These are phyloP conservation scores for Imbricaverruca yamaguchii DNA, from an alignment of 2,888 invertebrate genomes.

Conservation along the genomic window DNA sequence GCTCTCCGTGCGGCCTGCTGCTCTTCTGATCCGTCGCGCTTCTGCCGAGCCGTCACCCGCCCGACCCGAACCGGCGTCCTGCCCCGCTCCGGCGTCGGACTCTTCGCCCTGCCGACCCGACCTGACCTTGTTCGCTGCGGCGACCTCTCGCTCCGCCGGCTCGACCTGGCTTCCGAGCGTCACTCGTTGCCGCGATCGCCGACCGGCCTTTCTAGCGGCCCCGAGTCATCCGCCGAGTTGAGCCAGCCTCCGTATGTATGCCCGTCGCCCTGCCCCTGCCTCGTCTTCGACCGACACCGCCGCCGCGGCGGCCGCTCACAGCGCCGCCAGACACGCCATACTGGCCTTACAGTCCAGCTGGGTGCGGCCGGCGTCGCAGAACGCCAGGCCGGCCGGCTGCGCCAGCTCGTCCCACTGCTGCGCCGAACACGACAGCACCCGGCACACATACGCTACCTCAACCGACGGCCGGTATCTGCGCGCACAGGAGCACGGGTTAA, in stretches of 20 bases:
- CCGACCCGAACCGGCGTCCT: too few relatives aligned
- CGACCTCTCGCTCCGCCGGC: too few relatives aligned
- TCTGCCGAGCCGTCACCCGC: too few relatives aligned
- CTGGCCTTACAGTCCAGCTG: slow-evolving; percentile 84
- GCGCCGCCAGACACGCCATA: slow-evolving; percentile 22
- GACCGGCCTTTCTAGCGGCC: too few relatives aligned
- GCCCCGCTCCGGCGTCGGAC: too few relatives aligned
- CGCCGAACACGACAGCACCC: not conserved
- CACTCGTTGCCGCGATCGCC: too few relatives aligned
- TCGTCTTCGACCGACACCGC: not conserved
- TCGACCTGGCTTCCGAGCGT: too few relatives aligned
- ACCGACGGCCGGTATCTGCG: slow-evolving; percentile 87
- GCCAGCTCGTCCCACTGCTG: slow-evolving; percentile 56
- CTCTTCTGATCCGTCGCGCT: too few relatives aligned
- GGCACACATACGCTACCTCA: slow-evolving; percentile 56
- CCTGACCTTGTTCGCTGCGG: too few relatives aligned
- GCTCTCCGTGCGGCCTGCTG: too few relatives aligned
- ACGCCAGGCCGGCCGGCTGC: slow-evolving; percentile 66
- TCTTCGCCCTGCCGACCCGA: too few relatives aligned
- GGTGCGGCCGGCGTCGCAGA: slow-evolving; percentile 55
- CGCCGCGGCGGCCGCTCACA: not conserved
- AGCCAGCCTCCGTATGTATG: not conserved
- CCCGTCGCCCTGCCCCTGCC: not conserved
- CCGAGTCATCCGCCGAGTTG: too few relatives aligned
- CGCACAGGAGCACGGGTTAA: not conserved